Evolutionary conservation across 2,888 invertebrate species (phyloP), one percentile per base, ranked within the genome.

Genomic region (Campoplex capitator): DNA sequence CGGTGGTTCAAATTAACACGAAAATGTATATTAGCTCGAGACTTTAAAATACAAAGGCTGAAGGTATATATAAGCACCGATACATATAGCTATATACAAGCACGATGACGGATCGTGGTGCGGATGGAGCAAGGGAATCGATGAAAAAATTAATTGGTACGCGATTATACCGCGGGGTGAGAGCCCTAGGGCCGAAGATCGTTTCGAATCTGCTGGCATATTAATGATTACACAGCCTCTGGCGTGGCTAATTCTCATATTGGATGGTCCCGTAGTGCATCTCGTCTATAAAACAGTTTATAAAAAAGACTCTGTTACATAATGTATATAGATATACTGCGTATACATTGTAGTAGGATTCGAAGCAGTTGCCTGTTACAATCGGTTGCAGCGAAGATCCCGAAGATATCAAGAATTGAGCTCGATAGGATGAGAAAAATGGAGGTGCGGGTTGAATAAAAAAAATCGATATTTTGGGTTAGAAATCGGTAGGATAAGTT

Each of bases 121-220:
- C n/a, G 65, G 56, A 75, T 42, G 82, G 71, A 71, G 38, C 38
- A 6, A 38, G 78, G 56, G 71, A 73, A 56, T 85, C 81, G 86
- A 80, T 88, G 91, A 92, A 93, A 91, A 93, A 93, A 91, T 93
- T 93, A 93, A 93, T 93, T 93, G 92, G 91, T 92, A 91, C 89
- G 89, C 92, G 91, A 91, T 91, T 91, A 80, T 80, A 91, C 90
- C 92, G 90, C 89, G 87, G 87, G 90, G 90, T 73, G 74, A 45
- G 54, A 80, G 78, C 85, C 81, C 74, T 56, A 71, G 58, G 78
- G 28, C 68, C 56, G 67, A 80, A 70, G 84, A 84, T 87, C 87
- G 87, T 75, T 85, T 85, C 76, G 76, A 71, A 35, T 81, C 78
- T 71, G 42, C 82, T 82, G 86, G 78, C 82, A 86, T 80, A 80